A percentile compares a stretch with the other conserved stretches of the same genome.
phyloP scores from a whole-genome alignment of 2,888 invertebrate species.

The Phengaris arion region DNA sequence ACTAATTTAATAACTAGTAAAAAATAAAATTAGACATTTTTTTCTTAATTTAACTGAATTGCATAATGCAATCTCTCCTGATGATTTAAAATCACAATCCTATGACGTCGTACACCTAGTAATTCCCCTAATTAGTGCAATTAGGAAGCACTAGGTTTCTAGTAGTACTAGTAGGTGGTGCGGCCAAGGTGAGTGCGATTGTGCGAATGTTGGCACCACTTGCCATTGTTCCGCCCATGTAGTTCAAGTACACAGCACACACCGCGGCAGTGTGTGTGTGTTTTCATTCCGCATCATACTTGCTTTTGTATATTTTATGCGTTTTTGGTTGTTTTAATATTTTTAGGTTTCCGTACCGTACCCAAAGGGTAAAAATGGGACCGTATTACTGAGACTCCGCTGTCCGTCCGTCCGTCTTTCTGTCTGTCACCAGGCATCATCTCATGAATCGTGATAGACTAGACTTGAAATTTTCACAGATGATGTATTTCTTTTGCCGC shows the following conservation, averaged over 20 bases:
- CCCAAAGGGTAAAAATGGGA: no score
- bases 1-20: no score
- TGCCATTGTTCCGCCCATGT: constrained; percentile 47
- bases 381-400: no score
- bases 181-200: constrained; percentile 42
- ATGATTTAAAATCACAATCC: background rate
- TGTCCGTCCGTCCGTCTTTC: no score
- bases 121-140: background rate
- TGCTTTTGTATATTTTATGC: background rate
- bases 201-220: constrained; percentile 47
- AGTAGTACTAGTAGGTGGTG: background rate
- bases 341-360: no score
- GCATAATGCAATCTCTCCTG: no score
- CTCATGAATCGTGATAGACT: no score
- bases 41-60: no score
- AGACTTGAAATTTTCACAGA: no score
- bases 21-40: no score
- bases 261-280: background rate
- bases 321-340: background rate
- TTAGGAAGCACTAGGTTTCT: background rate
- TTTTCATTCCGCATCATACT: background rate
- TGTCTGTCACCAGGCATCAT: no score
- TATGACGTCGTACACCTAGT: background rate
- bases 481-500: no score
- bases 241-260: constrained; percentile 29